phyloP scores from a whole-genome alignment of 1,140 invertebrate genomes.

The Sarcophaga bullata region DNA sequence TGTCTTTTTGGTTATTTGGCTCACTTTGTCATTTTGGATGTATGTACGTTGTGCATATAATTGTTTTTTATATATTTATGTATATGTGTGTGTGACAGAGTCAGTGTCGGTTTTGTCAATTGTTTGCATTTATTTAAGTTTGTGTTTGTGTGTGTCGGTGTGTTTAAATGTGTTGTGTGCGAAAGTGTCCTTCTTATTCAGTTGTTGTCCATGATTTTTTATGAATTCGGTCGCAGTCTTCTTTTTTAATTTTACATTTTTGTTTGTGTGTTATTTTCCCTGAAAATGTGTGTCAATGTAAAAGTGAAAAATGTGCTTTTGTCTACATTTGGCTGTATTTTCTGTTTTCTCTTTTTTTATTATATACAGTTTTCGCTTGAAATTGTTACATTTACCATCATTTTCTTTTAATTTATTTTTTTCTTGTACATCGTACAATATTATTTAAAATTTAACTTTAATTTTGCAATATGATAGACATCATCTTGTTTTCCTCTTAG shows the following conservation, averaged over 20 bases:
- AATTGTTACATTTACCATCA: neutral
- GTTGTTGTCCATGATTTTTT: conserved; percentile 12
- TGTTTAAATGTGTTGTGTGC: neutral
- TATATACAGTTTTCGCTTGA: neutral
- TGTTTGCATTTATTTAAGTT: too few relatives aligned
- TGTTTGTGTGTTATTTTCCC: neutral
- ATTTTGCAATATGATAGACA: neutral
- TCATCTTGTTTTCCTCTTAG: conserved; percentile 6
- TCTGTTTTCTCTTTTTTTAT: neutral
- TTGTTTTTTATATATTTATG: too few relatives aligned
- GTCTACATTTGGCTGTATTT: neutral
- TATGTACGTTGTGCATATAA: too few relatives aligned
- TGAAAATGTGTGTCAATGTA: conserved; percentile 24
- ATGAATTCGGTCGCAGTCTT: conserved; percentile 2
- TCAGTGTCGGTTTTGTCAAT: too few relatives aligned
- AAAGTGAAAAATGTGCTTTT: conserved; percentile 4
- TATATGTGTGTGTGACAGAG: too few relatives aligned
- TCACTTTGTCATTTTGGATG: too few relatives aligned
- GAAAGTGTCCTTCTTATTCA: neutral
- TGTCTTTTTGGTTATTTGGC: too few relatives aligned
- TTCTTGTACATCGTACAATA: neutral
- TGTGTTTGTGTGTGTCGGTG: neutral
- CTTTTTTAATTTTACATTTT: too few relatives aligned
- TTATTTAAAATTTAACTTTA: too few relatives aligned
- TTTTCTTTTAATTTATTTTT: neutral